Base-by-base conservation (phyloP, 2,888 invertebrate genomes). In the Cephus rjabovi region DNA sequence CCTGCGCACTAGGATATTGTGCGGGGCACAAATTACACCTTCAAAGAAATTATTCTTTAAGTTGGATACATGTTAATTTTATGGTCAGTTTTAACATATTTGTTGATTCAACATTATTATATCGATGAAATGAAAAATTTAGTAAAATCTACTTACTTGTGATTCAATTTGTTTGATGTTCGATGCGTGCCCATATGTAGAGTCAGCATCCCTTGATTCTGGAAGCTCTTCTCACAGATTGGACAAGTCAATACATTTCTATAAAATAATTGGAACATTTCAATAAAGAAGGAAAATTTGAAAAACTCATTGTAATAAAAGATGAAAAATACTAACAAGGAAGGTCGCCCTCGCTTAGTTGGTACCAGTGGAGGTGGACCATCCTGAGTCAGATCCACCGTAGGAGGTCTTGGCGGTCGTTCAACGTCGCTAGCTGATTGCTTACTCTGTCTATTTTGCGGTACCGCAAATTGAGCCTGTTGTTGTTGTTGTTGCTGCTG, bases 21-120 rank as follows among this genome's bases (percentile, higher is more conserved):
- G 96, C 95, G 0, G 95, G 94, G 85, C 96, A 96, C 74, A 95
- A 92, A 84, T 95, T 95, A 84, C 96, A 96, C 83, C 95, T 75
- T 75, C 0, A 83, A 82, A 80, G 30, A 15, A 70, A 15, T 70
- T 30, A 70, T 70, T 70, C 33, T 70, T 33, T 31, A 70, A 70
- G 11, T 31, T 40, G 2, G 15, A 40, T 40, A 15, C 40, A 40
- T 15, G 4, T 15, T 15, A 40, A 15, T 40, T 12, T 35, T 35
- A 35, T 35, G 11, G 40, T 40, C 15, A 15, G 37, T 15, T 37
- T 2, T 70, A 11, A 30, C 30, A 12, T 70, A 30, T 30, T 30
- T 15, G 6, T 40, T 15, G 2, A 15, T 40, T 40, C 40, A 6
- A 40, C 15, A 40, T 4, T 40, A 6, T 40, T 40, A 40, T 15